phyloP scores from a whole-genome alignment of 2,888 invertebrate species.

The Nomada goodeniana region DNA sequence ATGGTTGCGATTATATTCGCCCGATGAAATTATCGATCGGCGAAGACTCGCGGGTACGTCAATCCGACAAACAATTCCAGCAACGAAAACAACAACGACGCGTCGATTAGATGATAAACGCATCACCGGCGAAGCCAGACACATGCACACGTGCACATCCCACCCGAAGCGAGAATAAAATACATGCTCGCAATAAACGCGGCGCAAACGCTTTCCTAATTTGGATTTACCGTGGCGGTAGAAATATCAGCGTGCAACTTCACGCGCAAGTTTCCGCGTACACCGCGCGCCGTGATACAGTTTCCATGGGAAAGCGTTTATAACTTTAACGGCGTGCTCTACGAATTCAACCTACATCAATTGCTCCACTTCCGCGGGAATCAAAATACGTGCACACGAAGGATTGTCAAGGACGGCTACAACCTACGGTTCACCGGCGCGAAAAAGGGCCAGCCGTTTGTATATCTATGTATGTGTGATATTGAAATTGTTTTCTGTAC shows the following conservation, averaged over 20 bases:
- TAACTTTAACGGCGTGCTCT: not conserved
- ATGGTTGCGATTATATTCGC: slow-evolving; percentile 16
- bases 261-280: not conserved
- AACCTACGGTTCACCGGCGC: no score
- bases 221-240: not conserved
- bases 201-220: slow-evolving; percentile 23
- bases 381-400: not conserved
- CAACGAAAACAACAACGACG: slow-evolving; percentile 1
- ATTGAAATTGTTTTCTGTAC: slow-evolving; percentile 45
- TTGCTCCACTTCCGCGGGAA: slow-evolving; percentile 28
- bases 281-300: not conserved
- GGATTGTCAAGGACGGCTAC: slow-evolving; percentile 18
- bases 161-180: not conserved
- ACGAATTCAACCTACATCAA: slow-evolving; percentile 22
- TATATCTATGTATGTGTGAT: not conserved
- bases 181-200: not conserved
- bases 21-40: slow-evolving; percentile 24
- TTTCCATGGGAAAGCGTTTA: slow-evolving; percentile 12
- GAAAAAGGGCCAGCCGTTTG: not conserved
- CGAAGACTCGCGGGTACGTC: not conserved
- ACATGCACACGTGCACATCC: not conserved
- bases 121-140: not conserved
- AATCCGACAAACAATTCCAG: not conserved
- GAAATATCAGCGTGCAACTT: slow-evolving; percentile 19
- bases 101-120: slow-evolving; percentile 11